phyloP scores from a whole-genome alignment of 2,888 invertebrate genomes.

The Panopea generosa region DNA sequence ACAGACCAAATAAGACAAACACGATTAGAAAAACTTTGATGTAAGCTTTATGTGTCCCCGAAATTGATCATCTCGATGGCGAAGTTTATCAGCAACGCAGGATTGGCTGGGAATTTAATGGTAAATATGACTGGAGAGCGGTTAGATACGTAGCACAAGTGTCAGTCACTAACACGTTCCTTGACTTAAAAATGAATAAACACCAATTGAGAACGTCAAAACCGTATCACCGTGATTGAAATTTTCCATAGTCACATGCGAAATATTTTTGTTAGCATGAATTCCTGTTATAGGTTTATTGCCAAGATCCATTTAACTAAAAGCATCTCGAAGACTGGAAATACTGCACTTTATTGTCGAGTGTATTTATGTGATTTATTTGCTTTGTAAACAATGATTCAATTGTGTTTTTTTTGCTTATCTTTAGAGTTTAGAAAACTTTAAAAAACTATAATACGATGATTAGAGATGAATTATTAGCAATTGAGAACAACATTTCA shows the following conservation, averaged over 20 bases:
- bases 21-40: conserved; percentile 58
- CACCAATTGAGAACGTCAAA: conserved; percentile 62
- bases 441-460: too few relatives aligned
- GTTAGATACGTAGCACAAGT: conserved; percentile 41
- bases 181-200: conserved; percentile 56
- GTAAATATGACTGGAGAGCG: conserved; percentile 50
- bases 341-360: too few relatives aligned
- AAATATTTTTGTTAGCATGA: background rate
- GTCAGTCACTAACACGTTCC: conserved; percentile 53
- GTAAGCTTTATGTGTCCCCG: conserved; percentile 53
- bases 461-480: too few relatives aligned
- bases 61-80: conserved; percentile 60
- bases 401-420: too few relatives aligned
- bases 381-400: too few relatives aligned
- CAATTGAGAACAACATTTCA: too few relatives aligned
- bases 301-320: too few relatives aligned
- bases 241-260: conserved; percentile 20
- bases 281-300: background rate
- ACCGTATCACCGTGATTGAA: conserved; percentile 2
- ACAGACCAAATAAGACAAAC: conserved; percentile 60
- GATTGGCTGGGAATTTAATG: conserved; percentile 51
- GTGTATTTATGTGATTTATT: too few relatives aligned
- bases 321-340: too few relatives aligned
- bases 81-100: conserved; percentile 52
- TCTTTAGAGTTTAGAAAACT: too few relatives aligned